These are phyloP conservation scores for Pluvialis apricaria DNA, from an alignment of 2,113 vertebrate genomes.

Conservation along the genomic window DNA sequence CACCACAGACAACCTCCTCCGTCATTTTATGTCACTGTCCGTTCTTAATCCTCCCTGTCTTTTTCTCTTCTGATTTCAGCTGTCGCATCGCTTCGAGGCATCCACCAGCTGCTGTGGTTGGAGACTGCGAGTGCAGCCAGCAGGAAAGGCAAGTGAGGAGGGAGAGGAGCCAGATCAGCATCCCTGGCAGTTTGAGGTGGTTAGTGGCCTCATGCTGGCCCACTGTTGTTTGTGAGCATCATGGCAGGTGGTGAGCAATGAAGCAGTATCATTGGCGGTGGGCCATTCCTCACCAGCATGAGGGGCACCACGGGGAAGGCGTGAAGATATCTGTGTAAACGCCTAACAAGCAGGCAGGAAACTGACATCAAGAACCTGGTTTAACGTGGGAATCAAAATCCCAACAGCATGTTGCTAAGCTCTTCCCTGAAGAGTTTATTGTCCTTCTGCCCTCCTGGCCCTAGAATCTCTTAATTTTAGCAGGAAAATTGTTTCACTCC, in stretches of 20 bases:
- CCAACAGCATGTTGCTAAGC: background rate
- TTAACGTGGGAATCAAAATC: background rate
- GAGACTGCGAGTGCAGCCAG: background rate
- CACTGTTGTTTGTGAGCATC: background rate
- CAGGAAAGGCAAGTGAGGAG: background rate
- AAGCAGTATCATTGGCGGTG: background rate
- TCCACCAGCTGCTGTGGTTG: background rate
- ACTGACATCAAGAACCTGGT: background rate
- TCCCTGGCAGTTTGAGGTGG: background rate
- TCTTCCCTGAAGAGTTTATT: background rate
- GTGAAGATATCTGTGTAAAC: background rate
- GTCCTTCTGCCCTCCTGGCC: background rate
- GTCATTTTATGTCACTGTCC: background rate
- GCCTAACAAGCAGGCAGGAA: background rate
- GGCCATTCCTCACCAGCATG: background rate
- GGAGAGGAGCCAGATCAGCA: background rate
- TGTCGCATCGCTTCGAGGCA: background rate
- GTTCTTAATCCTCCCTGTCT: background rate
- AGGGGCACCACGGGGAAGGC: rapidly evolving
- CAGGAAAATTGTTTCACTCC: background rate
- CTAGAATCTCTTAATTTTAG: background rate
- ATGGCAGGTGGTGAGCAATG: background rate
- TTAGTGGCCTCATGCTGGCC: background rate
- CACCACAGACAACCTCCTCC: background rate
- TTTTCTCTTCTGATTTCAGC: background rate